Evolutionary conservation across 2,113 vertebrate genomes (phyloP).

Genomic region (Tachysurus vachellii): DNA sequence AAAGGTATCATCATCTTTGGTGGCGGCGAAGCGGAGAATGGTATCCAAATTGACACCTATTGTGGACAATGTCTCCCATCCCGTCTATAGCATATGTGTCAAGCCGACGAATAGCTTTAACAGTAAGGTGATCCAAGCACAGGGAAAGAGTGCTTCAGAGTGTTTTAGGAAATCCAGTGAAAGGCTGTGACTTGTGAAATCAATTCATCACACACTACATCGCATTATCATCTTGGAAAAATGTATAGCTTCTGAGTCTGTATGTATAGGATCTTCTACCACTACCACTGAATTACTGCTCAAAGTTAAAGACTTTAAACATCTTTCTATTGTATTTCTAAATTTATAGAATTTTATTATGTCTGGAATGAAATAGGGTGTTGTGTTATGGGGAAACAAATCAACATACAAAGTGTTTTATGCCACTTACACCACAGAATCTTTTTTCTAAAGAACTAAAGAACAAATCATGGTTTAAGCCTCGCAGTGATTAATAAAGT

Average conservation of each 20-base stretch:
- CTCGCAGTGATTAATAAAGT: not conserved
- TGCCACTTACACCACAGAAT: not conserved
- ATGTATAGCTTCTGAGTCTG: not conserved
- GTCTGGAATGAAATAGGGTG: not conserved
- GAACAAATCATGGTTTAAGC: not conserved
- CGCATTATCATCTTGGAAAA: not conserved
- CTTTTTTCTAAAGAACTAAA: not conserved
- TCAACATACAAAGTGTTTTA: not conserved
- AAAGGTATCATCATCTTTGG: constrained; percentile 7
- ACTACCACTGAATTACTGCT: not conserved
- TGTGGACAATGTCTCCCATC: not conserved
- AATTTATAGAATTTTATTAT: not conserved
- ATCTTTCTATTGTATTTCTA: not conserved
- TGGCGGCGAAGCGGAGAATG: not conserved
- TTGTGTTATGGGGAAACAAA: not conserved
- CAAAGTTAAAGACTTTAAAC: not conserved
- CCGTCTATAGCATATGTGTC: not conserved
- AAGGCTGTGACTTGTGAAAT: not conserved
- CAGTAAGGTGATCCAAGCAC: not conserved
- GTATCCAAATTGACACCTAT: not conserved
- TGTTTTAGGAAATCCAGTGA: not conserved
- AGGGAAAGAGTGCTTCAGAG: not conserved
- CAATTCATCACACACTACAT: not conserved
- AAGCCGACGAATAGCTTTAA: not conserved
- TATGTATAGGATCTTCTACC: not conserved